Evolutionary conservation across 2,113 vertebrate genomes (phyloP).

Genomic region (Maylandia zebra): DNA sequence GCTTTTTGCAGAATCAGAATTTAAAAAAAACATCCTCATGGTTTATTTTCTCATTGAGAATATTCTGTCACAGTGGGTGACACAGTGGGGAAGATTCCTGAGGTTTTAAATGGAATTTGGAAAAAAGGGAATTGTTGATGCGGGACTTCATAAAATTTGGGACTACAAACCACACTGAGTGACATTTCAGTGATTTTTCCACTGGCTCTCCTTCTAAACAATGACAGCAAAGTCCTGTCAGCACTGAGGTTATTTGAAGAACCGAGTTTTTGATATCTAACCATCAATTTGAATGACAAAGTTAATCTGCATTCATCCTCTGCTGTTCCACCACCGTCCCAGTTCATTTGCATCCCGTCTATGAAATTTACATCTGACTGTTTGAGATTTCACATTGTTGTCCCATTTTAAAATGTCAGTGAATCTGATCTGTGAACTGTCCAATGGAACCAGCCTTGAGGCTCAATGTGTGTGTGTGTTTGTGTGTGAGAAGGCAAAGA

Average conservation of each 20-base stretch:
- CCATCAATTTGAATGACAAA: background rate
- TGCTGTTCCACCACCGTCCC: background rate
- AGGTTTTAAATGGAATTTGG: conserved; percentile 35
- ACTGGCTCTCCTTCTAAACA: conserved; percentile 7
- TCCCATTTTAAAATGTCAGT: background rate
- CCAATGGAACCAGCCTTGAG: background rate
- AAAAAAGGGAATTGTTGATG: conserved; percentile 33
- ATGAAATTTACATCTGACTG: background rate
- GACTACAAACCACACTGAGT: conserved; percentile 26
- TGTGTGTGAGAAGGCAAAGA: background rate
- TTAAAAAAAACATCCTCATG: background rate
- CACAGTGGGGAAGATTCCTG: conserved; percentile 29
- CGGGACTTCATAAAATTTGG: conserved; percentile 26
- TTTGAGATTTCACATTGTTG: background rate
- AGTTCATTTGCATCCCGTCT: background rate
- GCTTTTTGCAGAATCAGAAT: background rate
- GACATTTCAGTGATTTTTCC: conserved; percentile 10
- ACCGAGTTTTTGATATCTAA: background rate
- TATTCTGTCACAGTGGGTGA: background rate
- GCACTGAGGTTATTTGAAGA: background rate
- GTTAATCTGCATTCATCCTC: background rate
- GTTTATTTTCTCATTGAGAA: conserved; percentile 2
- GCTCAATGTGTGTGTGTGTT: background rate
- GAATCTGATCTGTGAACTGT: background rate
- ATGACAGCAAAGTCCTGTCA: conserved; percentile 5